Percentiles rank a stretch among this genome's conserved stretches.
Conservation (phyloP, 2,113 vertebrate genomes). For the Pycnonotus jocosus region DNA sequence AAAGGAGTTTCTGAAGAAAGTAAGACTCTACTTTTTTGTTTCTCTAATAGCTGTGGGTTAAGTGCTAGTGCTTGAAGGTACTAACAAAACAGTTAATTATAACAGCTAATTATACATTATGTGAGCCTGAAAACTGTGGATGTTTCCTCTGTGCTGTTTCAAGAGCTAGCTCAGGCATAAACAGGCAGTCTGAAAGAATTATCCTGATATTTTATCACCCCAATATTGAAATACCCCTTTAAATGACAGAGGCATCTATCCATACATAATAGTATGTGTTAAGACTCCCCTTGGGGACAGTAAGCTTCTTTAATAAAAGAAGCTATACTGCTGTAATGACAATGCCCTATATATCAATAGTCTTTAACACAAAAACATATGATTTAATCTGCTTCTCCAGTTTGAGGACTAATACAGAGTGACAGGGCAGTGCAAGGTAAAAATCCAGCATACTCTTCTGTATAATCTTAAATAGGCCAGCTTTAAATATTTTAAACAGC, state of each 20-base stretch:
- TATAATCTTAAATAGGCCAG: slow-evolving; percentile 32
- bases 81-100: neutral
- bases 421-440: slow-evolving; percentile 34
- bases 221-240: neutral
- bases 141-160: neutral
- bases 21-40: neutral
- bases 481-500: slow-evolving; percentile 53
- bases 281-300: slow-evolving; percentile 39
- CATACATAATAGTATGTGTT: neutral
- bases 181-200: neutral
- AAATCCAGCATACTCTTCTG: neutral
- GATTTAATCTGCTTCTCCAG: slow-evolving; percentile 42
- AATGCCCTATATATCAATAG: slow-evolving; percentile 26
- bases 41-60: neutral
- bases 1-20: neutral
- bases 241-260: slow-evolving; percentile 39
- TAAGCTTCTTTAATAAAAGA: slow-evolving; percentile 58
- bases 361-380: slow-evolving; percentile 47
- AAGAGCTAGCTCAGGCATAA: neutral
- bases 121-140: neutral
- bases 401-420: neutral
- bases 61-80: neutral
- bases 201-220: neutral
- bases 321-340: neutral
- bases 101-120: neutral